Evolutionary conservation across 2,113 vertebrate genomes (phyloP), one percentile per base, ranked within the genome.

Genomic region (Scatophagus argus): DNA sequence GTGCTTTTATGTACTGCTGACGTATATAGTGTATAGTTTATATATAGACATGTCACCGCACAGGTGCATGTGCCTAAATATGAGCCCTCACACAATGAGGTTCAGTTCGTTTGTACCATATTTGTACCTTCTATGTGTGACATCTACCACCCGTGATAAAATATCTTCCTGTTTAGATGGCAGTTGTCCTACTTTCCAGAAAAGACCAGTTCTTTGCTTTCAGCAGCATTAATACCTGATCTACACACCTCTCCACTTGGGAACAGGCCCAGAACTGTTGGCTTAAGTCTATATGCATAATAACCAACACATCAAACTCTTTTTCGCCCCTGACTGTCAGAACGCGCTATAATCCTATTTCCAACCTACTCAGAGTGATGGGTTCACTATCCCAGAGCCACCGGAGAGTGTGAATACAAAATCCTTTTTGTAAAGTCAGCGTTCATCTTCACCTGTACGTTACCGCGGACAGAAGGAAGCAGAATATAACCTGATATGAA

Each of bases 91-190:
- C 66, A 78, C 73, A 19, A 36, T 34, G 52, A 68, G 47, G 55
- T 68, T 72, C 51, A 27, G 59, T 85, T 80, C 8, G 6, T 78
- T 79, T 82, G 44, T 52, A 82, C 38, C 55, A 43, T 58, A 82
- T 85, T 85, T 82, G 77, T 74, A 77, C 44, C 62, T 39, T 60
- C 70, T 78, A 63, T 70, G 78, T 72, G 74, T 84, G 86, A 82
- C 83, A 81, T 43, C 56, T 49, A 71, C 75, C 78, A 85, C 81
- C 87, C 87, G 47, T 90, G 85, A 92, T 93, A 83, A 89, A 92
- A 88, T 62, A 85, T 64, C 69, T 72, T 51, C 56, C 73, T 72
- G 43, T 56, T 51, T 58, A 81, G 60, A 82, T 72, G 87, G 70
- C 82, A 84, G 72, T 78, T 84, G 90, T 80, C 82, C 88, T 88